Evolutionary conservation across 2,113 vertebrate genomes (phyloP).

Genomic region (Galeopterus variegatus): DNA sequence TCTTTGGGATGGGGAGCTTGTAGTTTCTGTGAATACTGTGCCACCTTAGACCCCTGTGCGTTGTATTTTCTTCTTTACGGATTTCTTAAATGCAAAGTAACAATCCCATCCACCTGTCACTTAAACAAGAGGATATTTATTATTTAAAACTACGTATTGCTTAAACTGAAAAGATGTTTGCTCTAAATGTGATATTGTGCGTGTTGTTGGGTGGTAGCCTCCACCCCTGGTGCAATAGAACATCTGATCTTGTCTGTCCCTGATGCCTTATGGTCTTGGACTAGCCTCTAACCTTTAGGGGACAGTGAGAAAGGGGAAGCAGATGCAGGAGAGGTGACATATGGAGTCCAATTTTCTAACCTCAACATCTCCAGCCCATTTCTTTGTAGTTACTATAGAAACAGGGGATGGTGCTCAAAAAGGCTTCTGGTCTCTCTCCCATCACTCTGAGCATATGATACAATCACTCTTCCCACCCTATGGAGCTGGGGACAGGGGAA

Average conservation of each 20-base stretch:
- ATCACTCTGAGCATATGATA: background rate
- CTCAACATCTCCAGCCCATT: background rate
- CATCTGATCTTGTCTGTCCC: background rate
- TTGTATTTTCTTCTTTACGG: background rate
- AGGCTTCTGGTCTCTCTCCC: background rate
- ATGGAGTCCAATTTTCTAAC: background rate
- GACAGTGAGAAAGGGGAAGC: background rate
- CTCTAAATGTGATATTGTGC: background rate
- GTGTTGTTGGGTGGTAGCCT: background rate
- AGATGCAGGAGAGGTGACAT: background rate
- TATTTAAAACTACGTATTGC: background rate
- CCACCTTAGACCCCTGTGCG: background rate
- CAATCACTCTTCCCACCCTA: background rate
- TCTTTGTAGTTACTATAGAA: background rate
- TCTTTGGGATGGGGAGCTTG: background rate
- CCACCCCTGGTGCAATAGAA: background rate
- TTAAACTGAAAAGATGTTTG: background rate
- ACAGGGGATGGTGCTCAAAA: background rate
- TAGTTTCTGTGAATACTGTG: background rate
- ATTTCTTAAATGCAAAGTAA: constrained; percentile 43
- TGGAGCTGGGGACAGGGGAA: fast-evolving
- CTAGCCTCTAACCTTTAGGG: background rate
- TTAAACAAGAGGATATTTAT: background rate
- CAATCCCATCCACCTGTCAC: background rate
- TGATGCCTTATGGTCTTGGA: background rate